Base-by-base conservation (phyloP, 2,888 invertebrate genomes). In the Coelopa pilipes region DNA sequence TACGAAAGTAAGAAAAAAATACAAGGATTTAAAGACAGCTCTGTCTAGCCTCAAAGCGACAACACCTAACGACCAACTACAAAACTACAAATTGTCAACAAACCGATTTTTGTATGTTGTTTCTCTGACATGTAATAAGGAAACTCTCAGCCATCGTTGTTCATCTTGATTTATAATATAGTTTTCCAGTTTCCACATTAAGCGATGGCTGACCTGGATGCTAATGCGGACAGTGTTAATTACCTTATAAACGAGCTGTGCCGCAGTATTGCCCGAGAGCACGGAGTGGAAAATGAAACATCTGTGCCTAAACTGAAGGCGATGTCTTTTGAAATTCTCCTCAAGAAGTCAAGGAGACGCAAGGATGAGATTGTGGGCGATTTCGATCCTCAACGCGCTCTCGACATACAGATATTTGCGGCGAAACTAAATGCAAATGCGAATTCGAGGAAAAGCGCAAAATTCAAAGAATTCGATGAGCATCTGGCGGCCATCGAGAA, bases 171-270 rank as follows among this genome's bases (percentile, higher is more conserved):
- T n/a, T 17, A 24, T 53, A 55, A 21, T 0, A n/a, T 15, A 0
- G 34, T 7, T 15, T 11, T 60, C 50, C 19, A 24, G 17, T 34
- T 72, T 47, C n/a, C 34, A 7, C 62, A 55, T 19, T 9, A 65
- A 60, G 53, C 57, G 5, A 81, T 81, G 82, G 72, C 78, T 59
- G 78, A 80, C 34, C 65, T 79, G 62, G 78, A 79, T 50, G 68
- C 71, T 3, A 78, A 78, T 62, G 77, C 79, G 7, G 80, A 81
- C 49, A 84, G 84, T 78, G 82, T 84, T n/a, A 80, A 81, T 76
- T 79, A 77, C 74, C 77, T 83, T 49, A 78, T 84, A 66, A 81
- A 74, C 12, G 76, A 80, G 46, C 72, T 84, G 21, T 83, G 83
- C 72, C 78, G 80, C 34, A 73, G 75, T 34, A 68, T 83, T 46